Evolutionary conservation across 2,113 vertebrate species (phyloP).

Genomic region (Lampris incognitus): DNA sequence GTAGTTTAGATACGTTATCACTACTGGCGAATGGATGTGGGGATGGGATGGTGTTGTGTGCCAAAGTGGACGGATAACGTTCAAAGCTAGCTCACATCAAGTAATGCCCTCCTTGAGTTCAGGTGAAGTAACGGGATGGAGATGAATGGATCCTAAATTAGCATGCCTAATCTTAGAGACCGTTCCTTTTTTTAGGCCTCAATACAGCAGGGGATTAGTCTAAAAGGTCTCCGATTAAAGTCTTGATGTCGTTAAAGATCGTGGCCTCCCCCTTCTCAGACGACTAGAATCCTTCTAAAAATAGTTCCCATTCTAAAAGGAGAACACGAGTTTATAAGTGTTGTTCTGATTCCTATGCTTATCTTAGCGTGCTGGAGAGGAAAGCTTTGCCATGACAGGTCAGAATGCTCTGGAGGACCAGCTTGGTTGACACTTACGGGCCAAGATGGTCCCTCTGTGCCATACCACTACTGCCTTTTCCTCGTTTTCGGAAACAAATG

Average conservation of each 20-base stretch:
- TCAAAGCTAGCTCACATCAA: background rate
- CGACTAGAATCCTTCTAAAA: slow-evolving; percentile 35
- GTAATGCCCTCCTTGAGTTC: no score
- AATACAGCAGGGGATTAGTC: slow-evolving; percentile 51
- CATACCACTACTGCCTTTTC: no score
- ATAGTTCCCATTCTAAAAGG: slow-evolving; percentile 38
- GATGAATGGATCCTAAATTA: slow-evolving; percentile 45
- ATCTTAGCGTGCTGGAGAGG: background rate
- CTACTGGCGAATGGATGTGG: background rate
- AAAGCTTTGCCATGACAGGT: background rate
- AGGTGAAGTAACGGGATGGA: no score
- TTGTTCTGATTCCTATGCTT: no score
- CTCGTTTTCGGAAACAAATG: background rate
- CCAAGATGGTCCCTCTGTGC: no score
- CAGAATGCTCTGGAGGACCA: background rate
- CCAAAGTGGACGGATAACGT: no score
- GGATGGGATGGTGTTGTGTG: no score
- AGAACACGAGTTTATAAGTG: background rate
- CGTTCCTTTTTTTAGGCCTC: slow-evolving; percentile 6
- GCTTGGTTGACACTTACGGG: background rate
- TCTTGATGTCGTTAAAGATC: slow-evolving; percentile 38
- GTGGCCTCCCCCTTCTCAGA: slow-evolving; percentile 12
- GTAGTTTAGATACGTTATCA: no score
- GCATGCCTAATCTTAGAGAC: slow-evolving; percentile 53
- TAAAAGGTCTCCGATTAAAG: slow-evolving; percentile 36